phyloP scores from a whole-genome alignment of 2,888 invertebrate species.

The Erynnis tages region DNA sequence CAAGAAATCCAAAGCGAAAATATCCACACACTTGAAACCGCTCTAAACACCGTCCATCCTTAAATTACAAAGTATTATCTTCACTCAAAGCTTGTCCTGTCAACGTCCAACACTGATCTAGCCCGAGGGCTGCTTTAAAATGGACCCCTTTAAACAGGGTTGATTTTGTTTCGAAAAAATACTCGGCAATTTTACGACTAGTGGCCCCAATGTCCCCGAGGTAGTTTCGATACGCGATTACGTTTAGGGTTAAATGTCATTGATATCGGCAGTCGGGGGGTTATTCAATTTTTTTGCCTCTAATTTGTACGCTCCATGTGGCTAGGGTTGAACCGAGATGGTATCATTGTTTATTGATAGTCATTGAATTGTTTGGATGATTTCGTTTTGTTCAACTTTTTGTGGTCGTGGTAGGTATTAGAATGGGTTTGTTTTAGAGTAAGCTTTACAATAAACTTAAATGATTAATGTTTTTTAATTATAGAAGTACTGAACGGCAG shows the following conservation, averaged over 20 bases:
- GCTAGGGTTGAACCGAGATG: constrained; percentile 52
- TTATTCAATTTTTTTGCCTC: constrained; percentile 69
- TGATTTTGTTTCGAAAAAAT: constrained; percentile 70
- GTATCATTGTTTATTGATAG: constrained; percentile 54
- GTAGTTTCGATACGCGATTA: constrained; percentile 80
- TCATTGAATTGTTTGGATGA: constrained; percentile 9
- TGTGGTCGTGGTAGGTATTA: not conserved
- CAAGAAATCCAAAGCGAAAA: too few relatives aligned
- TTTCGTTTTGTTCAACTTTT: constrained; percentile 13
- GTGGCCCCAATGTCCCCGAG: constrained; percentile 73
- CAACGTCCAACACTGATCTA: not conserved
- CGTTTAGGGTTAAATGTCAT: constrained; percentile 81
- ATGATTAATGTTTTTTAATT: too few relatives aligned
- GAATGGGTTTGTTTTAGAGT: too few relatives aligned
- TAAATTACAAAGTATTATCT: not conserved
- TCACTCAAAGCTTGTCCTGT: not conserved
- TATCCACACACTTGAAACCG: too few relatives aligned
- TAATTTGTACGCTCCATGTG: constrained; percentile 73
- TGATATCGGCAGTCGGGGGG: constrained; percentile 77
- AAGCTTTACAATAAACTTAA: too few relatives aligned
- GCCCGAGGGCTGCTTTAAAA: constrained; percentile 44
- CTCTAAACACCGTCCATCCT: not conserved
- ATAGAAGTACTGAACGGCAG: too few relatives aligned
- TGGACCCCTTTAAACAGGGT: constrained; percentile 64
- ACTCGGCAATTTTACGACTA: constrained; percentile 73